phyloP scores from a whole-genome alignment of 2,113 vertebrate genomes.

The Dromaius novaehollandiae region DNA sequence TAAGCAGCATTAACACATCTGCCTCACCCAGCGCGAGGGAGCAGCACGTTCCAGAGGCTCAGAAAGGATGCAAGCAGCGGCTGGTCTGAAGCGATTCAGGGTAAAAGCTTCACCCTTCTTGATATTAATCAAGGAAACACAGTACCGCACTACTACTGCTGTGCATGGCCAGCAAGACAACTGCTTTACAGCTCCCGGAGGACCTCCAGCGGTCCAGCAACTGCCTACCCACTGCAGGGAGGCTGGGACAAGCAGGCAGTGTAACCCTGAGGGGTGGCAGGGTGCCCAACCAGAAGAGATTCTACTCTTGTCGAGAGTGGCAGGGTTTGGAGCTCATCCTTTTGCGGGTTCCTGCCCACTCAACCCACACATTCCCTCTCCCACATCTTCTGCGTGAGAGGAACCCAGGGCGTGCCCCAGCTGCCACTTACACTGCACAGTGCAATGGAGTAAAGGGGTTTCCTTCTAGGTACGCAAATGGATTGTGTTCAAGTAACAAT shows the following conservation, averaged over 20 bases:
- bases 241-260: neutral
- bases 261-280: neutral
- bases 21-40: neutral
- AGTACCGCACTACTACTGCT: neutral
- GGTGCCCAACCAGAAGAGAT: neutral
- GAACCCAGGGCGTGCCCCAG: neutral
- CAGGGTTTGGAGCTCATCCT: neutral
- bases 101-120: neutral
- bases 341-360: neutral
- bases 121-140: neutral
- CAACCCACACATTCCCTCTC: rapidly evolving
- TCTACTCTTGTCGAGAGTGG: neutral
- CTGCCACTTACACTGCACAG: slow-evolving; percentile 92
- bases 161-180: rapidly evolving
- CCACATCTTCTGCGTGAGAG: neutral
- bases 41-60: rapidly evolving
- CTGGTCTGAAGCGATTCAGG: neutral
- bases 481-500: slow-evolving; percentile 97
- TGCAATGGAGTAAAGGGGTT: slow-evolving; percentile 94
- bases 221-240: neutral
- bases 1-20: rapidly evolving
- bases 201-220: neutral
- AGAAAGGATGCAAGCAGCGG: neutral
- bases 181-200: neutral
- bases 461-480: slow-evolving; percentile 90